Conservation (phyloP, 2,888 invertebrate genomes). For the Eupithecia centaureata region DNA sequence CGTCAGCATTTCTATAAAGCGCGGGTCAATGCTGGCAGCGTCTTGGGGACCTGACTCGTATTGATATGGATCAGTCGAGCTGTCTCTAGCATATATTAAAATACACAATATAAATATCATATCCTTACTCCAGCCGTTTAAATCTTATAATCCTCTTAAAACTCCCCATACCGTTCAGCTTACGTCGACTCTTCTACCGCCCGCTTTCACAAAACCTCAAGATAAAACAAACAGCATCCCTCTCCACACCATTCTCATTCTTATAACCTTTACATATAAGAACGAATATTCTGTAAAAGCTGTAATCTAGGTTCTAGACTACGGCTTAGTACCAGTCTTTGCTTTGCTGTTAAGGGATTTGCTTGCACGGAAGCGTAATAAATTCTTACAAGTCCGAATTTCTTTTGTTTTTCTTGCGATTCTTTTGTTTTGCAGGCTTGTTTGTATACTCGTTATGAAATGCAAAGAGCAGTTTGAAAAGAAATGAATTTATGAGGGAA, state of each 20-base stretch:
- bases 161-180: slow-evolving; percentile 33
- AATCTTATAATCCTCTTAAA: slow-evolving; percentile 44
- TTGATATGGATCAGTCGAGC: too few species aligned
- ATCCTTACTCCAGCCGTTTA: slow-evolving; percentile 32
- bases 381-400: slow-evolving; percentile 32
- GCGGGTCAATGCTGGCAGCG: too few species aligned
- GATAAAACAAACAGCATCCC: slow-evolving; percentile 39
- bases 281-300: slow-evolving; percentile 5
- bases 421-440: slow-evolving; percentile 12
- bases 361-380: slow-evolving; percentile 31
- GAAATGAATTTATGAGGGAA: neutral
- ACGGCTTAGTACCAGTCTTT: slow-evolving; percentile 53
- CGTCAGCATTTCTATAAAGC: too few species aligned
- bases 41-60: too few species aligned
- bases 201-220: slow-evolving; percentile 44
- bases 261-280: slow-evolving; percentile 31
- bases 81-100: slow-evolving; percentile 13
- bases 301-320: slow-evolving; percentile 40
- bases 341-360: slow-evolving; percentile 54
- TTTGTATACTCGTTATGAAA: slow-evolving; percentile 1
- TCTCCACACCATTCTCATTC: slow-evolving; percentile 9
- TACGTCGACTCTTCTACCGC: slow-evolving; percentile 39
- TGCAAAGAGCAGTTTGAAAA: neutral
- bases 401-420: slow-evolving; percentile 13
- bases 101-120: slow-evolving; percentile 22